phyloP scores from a whole-genome alignment of 1,140 invertebrate species.

The Drosophila pseudoananassae region DNA sequence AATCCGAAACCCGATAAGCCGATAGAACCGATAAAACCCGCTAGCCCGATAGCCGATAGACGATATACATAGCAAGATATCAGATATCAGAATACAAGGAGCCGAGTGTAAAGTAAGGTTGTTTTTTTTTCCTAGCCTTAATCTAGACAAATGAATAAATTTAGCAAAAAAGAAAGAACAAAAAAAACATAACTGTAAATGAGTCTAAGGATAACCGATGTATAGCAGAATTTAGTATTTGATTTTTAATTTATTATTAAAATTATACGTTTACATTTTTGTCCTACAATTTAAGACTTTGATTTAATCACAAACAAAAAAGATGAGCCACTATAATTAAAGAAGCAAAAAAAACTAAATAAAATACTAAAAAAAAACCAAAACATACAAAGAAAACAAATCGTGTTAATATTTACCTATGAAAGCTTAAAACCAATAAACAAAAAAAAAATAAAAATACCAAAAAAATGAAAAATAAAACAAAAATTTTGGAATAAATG shows the following conservation, averaged over 20 bases:
- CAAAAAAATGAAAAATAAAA: constrained; percentile 25
- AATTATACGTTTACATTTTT: constrained; percentile 28
- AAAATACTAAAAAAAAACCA: constrained; percentile 8
- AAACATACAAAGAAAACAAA: constrained; percentile 32
- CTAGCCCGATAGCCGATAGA: constrained; percentile 5
- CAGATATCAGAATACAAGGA: constrained; percentile 26
- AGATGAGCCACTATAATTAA: constrained; percentile 51
- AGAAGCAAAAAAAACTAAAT: constrained; percentile 18
- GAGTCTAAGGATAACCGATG: constrained; percentile 33
- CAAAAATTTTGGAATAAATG: constrained; percentile 82
- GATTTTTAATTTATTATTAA: constrained; percentile 26
- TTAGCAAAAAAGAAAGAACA: constrained; percentile 35
- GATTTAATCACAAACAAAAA: constrained; percentile 39
- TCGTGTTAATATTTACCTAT: constrained; percentile 49
- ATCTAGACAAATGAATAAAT: constrained; percentile 62
- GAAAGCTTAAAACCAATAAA: constrained; percentile 42
- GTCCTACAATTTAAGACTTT: constrained; percentile 50
- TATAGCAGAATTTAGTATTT: constrained; percentile 40
- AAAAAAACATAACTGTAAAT: constrained; percentile 35
- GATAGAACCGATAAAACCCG: constrained; percentile 6
- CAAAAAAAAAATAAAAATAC: constrained; percentile 26
- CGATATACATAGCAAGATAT: constrained; percentile 5
- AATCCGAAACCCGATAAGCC: not conserved
- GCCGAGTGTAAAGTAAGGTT: constrained; percentile 66
- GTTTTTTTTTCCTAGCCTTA: constrained; percentile 70